These are phyloP conservation scores for Antrozous pallidus DNA, from an alignment of 2,797 vertebrate species.

Conservation along the genomic window DNA sequence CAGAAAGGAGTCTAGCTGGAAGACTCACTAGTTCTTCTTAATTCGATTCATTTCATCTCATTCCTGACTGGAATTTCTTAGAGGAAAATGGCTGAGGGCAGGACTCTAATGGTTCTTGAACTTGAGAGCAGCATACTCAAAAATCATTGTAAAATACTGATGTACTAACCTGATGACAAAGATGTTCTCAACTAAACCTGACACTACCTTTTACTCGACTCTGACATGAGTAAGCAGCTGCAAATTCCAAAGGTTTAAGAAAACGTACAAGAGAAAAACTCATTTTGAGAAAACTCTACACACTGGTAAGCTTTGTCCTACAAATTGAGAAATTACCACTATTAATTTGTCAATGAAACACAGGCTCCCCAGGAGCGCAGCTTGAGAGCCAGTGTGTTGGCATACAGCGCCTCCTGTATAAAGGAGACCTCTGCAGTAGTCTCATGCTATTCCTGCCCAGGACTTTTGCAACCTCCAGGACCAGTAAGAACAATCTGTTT, in stretches of 20 bases:
- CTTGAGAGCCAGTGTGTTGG: rapidly evolving
- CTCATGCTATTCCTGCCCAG: background rate
- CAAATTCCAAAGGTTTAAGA: background rate
- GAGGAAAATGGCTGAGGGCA: background rate
- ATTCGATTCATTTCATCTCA: background rate
- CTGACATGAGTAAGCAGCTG: background rate
- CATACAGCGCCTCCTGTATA: background rate
- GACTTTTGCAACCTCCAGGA: background rate
- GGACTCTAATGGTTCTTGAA: background rate
- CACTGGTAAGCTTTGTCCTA: background rate
- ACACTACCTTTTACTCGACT: background rate
- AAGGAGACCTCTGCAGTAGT: background rate
- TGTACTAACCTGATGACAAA: background rate
- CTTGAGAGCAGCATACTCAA: background rate
- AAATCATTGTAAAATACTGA: background rate
- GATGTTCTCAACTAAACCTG: background rate
- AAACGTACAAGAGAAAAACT: background rate
- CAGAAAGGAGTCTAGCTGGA: background rate
- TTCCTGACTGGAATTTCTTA: background rate
- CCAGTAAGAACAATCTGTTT: background rate
- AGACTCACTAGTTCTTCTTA: background rate
- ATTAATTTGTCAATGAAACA: background rate
- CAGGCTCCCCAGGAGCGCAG: background rate
- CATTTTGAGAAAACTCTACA: slow-evolving; percentile 12
- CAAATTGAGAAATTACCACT: background rate